phyloP scores from a whole-genome alignment of 2,797 vertebrate genomes.

The Sciaenops ocellatus region DNA sequence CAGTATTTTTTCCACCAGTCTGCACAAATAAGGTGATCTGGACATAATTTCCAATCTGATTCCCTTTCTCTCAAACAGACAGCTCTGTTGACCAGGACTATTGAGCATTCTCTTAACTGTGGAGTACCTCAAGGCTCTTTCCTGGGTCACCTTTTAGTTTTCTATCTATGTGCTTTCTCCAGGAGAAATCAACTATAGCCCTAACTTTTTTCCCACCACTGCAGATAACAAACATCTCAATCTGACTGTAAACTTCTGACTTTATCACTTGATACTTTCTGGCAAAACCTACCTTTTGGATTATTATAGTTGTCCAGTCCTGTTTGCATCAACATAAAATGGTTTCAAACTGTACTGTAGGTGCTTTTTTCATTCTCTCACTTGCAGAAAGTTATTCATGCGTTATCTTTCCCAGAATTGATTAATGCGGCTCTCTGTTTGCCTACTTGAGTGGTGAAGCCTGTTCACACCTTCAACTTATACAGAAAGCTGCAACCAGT shows the following conservation, averaged over 20 bases:
- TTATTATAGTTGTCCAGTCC: background rate
- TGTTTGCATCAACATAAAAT: background rate
- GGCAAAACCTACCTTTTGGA: background rate
- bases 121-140: constrained; percentile 15
- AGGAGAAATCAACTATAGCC: background rate
- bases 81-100: background rate
- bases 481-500: constrained; percentile 15
- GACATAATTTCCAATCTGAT: background rate
- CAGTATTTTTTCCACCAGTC: background rate
- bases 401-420: constrained; percentile 27
- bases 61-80: background rate
- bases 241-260: background rate
- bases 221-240: background rate
- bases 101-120: background rate
- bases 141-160: background rate
- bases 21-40: background rate
- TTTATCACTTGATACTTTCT: too few relatives aligned
- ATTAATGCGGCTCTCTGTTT: constrained; percentile 44
- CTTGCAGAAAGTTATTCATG: background rate
- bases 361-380: background rate
- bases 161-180: background rate
- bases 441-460: constrained; percentile 1
- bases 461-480: constrained; percentile 37
- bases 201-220: background rate
- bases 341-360: background rate